Evolutionary conservation across 2,113 vertebrate species (phyloP).

Genomic region (Alethe diademata): DNA sequence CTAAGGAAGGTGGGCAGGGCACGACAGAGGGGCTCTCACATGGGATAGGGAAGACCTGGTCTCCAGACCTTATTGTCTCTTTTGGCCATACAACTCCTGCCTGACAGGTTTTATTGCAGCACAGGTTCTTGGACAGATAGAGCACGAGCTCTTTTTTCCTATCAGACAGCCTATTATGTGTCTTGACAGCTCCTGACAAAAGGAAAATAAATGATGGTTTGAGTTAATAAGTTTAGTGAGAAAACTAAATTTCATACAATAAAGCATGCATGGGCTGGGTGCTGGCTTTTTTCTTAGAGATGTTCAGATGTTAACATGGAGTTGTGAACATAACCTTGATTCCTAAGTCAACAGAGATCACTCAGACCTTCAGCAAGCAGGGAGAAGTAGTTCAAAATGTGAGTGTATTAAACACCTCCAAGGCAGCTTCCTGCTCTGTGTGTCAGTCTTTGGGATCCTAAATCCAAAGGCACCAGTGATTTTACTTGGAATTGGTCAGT

Average conservation of each 20-base stretch:
- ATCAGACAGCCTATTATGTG: not conserved
- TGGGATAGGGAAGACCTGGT: not conserved
- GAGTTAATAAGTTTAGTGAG: not conserved
- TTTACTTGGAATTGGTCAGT: not conserved
- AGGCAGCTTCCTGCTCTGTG: not conserved
- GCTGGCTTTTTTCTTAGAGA: not conserved
- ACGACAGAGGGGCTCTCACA: not conserved
- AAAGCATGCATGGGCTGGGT: not conserved
- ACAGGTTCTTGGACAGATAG: not conserved
- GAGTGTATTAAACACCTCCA: not conserved
- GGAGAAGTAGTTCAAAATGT: fast-evolving
- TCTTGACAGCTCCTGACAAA: not conserved
- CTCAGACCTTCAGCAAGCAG: not conserved
- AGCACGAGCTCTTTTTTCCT: not conserved
- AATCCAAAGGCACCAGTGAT: not conserved
- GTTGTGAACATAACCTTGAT: not conserved
- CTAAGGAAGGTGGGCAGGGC: not conserved
- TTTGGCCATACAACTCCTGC: not conserved
- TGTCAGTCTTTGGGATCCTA: not conserved
- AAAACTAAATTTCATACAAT: not conserved
- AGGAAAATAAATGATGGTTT: not conserved
- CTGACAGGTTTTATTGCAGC: not conserved
- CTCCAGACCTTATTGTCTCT: not conserved
- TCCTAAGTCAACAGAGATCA: not conserved
- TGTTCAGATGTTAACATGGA: not conserved